Base-by-base conservation (phyloP, 2,797 vertebrate species). In the Diplodus puntazzo region DNA sequence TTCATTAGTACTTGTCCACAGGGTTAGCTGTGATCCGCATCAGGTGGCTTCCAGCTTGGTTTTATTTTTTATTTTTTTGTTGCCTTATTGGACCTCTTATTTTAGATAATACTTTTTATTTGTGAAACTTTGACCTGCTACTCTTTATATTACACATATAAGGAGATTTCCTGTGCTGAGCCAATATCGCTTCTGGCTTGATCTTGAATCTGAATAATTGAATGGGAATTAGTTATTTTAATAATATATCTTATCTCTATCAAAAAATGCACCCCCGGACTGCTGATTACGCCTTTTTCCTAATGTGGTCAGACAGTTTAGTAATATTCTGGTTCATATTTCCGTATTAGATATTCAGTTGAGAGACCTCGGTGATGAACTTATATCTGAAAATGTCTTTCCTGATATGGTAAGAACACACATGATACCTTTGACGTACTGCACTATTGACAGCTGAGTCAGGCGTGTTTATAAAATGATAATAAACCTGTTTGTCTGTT, bases 1-100 rank as follows among this genome's bases (percentile, higher is more conserved):
- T 88, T 90, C 65, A 85, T 74, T 1, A 62, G 73, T 30, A 23
- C 60, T 20, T 23, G 59, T 60, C 46, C 27, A 49, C 60, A 11
- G 52, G 53, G n/a, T 49, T 18, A 21, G 23, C 74, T 61, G 54
- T 16, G 59, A 46, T 50, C 58, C 55, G 69, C 20, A 20, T 69
- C 73, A 54, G 64, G 73, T 70, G 70, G 57, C 48, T 16, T 79
- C 27, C 30, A 63, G 42, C 30, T 68, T 6, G 21, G 61, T 50
- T 11, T 55, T 25, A 42, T 13, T 42, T 48, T 60, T 3, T 30
- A 16, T 3, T 55, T 42, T 21, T 42, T 58, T n/a, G 12, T 16
- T 21, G 25, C 34, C 46, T 42, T 46, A 55, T 1, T 48, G 27
- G 18, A 27, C 16, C 20, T 58, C 39, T 0, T 34, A 4, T 66